Percentiles rank a stretch among this genome's conserved stretches.
Conservation (phyloP, 2,888 invertebrate genomes). For the Cephus nigrinus region DNA sequence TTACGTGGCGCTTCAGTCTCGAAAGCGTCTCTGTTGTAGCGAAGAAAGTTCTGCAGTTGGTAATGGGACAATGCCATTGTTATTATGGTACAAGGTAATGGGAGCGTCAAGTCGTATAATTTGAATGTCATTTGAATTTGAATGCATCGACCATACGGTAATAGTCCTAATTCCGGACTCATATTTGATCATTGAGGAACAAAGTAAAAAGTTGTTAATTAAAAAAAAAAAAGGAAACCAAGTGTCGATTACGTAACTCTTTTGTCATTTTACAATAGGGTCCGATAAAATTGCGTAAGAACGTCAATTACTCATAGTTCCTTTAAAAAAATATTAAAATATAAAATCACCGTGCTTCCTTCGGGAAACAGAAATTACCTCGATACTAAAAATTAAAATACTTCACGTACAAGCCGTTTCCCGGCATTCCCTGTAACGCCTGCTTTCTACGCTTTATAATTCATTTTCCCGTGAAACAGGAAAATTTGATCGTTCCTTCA, state of each 20-base stretch:
- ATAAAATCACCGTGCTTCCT: neutral
- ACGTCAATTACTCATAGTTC: no score
- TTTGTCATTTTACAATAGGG: neutral
- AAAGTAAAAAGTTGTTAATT: no score
- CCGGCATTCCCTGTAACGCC: neutral
- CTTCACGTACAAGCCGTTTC: neutral
- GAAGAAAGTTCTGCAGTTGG: neutral
- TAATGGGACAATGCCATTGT: slow-evolving; percentile 30
- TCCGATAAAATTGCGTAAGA: neutral
- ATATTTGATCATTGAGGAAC: neutral
- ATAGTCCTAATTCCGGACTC: neutral
- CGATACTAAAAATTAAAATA: neutral
- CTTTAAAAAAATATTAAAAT: neutral
- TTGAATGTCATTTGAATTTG: slow-evolving; percentile 39
- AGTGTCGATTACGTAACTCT: no score
- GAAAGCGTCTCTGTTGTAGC: neutral
- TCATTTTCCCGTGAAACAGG: neutral
- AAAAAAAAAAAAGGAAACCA: no score
- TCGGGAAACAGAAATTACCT: neutral
- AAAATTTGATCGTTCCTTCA: no score
- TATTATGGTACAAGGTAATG: slow-evolving; percentile 23
- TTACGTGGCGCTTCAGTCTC: neutral
- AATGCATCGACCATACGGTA: slow-evolving; percentile 12
- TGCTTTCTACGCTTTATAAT: neutral
- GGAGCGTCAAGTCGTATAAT: slow-evolving; percentile 34